Percentiles rank a stretch among this genome's conserved stretches.
phyloP scores from a whole-genome alignment of 2,797 vertebrate species.

The Amniataba percoides region DNA sequence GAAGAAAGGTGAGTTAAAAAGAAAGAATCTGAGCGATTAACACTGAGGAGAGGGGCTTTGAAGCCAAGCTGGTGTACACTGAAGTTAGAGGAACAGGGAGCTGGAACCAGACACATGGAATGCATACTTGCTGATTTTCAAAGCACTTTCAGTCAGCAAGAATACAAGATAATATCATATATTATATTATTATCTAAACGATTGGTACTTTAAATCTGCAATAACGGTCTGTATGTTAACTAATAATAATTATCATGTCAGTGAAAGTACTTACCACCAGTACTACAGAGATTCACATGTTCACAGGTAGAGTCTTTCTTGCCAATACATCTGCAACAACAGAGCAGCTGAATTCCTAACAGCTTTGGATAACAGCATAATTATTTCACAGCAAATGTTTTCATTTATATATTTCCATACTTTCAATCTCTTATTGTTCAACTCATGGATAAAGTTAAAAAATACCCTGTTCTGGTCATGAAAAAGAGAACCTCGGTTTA shows the following conservation, averaged over 20 bases:
- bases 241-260: conserved; percentile 25
- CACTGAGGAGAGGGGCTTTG: no score
- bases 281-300: conserved; percentile 39
- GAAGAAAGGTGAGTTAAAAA: no score
- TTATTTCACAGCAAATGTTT: conserved; percentile 68
- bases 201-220: not conserved
- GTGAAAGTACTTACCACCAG: conserved; percentile 37
- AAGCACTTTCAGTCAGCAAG: no score
- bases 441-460: conserved; percentile 23
- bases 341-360: conserved; percentile 61
- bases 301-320: conserved; percentile 49
- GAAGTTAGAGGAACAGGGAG: no score
- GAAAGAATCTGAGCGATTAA: no score
- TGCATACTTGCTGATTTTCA: no score
- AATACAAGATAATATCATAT: no score
- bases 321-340: conserved; percentile 70
- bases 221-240: conserved; percentile 45
- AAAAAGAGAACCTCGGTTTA: conserved; percentile 33
- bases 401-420: conserved; percentile 62
- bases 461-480: conserved; percentile 53
- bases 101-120: no score
- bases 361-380: conserved; percentile 61
- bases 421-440: conserved; percentile 21
- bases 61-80: no score
- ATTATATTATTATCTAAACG: no score